Base-by-base conservation (phyloP, 1,140 invertebrate species). In the Penaeus chinensis region DNA sequence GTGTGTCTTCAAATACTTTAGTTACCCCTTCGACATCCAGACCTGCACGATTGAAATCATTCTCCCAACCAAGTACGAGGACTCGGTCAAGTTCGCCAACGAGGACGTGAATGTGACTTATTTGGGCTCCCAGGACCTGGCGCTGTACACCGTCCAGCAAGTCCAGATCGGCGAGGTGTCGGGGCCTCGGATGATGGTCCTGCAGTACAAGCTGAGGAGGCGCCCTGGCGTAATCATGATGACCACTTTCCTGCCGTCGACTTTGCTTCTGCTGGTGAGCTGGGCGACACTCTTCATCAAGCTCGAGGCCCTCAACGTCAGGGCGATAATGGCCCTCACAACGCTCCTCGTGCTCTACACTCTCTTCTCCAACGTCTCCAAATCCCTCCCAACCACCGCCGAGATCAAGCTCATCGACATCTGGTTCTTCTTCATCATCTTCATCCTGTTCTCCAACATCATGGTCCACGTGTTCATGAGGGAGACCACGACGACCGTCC, bases 331-430 rank as follows among this genome's bases (percentile, higher is more conserved):
- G 77, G 81, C 88, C 7, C 78, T 89, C 66, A 89, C 88, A 0
- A 76, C 83, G n/a, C 69, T 89, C 22, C 84, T 89, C 54, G 88
- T 89, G 24, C 84, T 89, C 2, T 89, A 82, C 84, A 89, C 88
- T 20, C 81, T 88, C 81, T 88, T 76, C 82, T 60, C 76, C 42
- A 83, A 88, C 63, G 63, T 69, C 19, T 79, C 87, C 47, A 88
- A 54, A 54, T 54, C 54, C 54, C 54, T 54, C 54, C 54, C 54
- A 11, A 54, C 54, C 54, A 54, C 54, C 54, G 54, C 54, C 54
- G 54, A 54, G 54, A 54, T 54, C 54, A 54, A 54, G 54, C 54
- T 54, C 54, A 54, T 54, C 54, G 54, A 54, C 54, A 54, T 54
- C 54, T 54, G 54, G 54, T 54, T 54, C 54, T 54, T 54, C 11